Percentiles rank a stretch among this genome's conserved stretches.
These are phyloP conservation scores for Carduelis carduelis DNA, from an alignment of 2,797 vertebrate species.

Conservation along the genomic window DNA sequence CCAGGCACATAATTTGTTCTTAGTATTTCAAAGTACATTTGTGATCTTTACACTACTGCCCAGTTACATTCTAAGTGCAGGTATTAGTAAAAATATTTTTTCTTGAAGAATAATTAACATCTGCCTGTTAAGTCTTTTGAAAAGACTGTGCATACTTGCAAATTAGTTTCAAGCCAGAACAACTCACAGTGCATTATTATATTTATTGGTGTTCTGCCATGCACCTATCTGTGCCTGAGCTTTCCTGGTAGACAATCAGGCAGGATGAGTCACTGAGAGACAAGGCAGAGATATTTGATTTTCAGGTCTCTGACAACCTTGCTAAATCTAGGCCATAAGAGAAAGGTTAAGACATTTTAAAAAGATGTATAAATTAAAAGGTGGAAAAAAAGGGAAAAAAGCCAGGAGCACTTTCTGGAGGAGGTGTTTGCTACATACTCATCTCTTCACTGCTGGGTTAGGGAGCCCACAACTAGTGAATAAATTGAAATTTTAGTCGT, in stretches of 20 bases:
- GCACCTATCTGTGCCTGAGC: neutral
- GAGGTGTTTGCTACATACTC: neutral
- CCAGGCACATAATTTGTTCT: neutral
- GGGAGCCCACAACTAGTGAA: neutral
- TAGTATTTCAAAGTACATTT: neutral
- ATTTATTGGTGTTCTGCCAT: neutral
- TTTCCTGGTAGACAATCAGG: neutral
- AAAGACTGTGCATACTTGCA: neutral
- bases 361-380: neutral
- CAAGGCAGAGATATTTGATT: neutral
- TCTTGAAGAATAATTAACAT: neutral
- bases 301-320: neutral
- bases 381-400: neutral
- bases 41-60: neutral
- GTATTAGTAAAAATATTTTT: neutral
- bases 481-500: neutral
- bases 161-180: neutral
- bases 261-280: neutral
- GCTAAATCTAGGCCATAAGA: neutral
- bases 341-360: neutral
- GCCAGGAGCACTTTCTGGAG: neutral
- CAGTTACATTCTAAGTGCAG: neutral
- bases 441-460: neutral
- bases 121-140: neutral
- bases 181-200: neutral